A percentile compares a stretch with the other conserved stretches of the same genome.
These are phyloP conservation scores for Malacosoma neustria DNA, from an alignment of 2,888 invertebrate species.

Conservation along the genomic window DNA sequence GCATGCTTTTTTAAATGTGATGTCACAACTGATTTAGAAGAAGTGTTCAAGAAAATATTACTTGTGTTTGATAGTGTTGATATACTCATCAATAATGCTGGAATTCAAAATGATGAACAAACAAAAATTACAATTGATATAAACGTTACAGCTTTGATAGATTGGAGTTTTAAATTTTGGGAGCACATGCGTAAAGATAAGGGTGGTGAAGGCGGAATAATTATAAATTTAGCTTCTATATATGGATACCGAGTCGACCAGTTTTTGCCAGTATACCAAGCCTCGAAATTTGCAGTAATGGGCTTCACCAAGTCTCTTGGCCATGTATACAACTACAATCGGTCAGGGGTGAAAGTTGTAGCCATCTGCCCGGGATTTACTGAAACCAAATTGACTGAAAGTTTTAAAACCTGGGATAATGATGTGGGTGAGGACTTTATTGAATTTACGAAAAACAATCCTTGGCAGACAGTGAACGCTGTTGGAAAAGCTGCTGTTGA, in stretches of 20 bases:
- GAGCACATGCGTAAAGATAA: slow-evolving; percentile 73
- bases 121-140: slow-evolving; percentile 3
- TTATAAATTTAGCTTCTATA: slow-evolving; percentile 79
- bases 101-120: slow-evolving; percentile 19
- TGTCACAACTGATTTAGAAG: slow-evolving; percentile 51
- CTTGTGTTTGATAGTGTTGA: slow-evolving; percentile 31
- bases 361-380: slow-evolving; percentile 51
- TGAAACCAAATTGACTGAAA: slow-evolving; percentile 1
- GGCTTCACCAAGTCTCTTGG: slow-evolving; percentile 68
- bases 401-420: background rate
- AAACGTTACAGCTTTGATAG: slow-evolving; percentile 1
- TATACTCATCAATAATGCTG: slow-evolving; percentile 46
- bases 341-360: slow-evolving; percentile 66
- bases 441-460: slow-evolving; percentile 4
- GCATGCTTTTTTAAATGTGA: slow-evolving; percentile 58
- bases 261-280: slow-evolving; percentile 73
- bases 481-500: slow-evolving; percentile 22
- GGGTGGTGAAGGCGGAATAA: slow-evolving; percentile 74
- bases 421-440: background rate
- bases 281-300: slow-evolving; percentile 74
- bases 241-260: slow-evolving; percentile 68
- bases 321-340: slow-evolving; percentile 47
- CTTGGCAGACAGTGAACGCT: slow-evolving; percentile 27
- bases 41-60: slow-evolving; percentile 25
- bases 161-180: slow-evolving; percentile 5